Conservation (phyloP, 2,888 invertebrate species). For the Carabus problematicus region DNA sequence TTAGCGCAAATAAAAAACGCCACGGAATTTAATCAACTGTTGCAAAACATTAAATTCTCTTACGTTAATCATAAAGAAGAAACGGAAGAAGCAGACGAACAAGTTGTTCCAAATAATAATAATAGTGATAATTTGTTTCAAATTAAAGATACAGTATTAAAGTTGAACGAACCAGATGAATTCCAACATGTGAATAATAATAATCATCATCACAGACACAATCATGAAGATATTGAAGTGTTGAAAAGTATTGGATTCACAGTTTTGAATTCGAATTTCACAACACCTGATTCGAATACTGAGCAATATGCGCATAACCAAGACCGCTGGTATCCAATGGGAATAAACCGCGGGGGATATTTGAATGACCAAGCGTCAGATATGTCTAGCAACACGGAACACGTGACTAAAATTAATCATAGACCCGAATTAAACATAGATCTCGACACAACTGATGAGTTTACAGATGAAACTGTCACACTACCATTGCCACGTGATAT, state of each 20-base stretch:
- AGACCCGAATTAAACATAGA: constrained; percentile 1
- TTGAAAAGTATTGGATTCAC: constrained; percentile 31
- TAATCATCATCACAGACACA: not conserved
- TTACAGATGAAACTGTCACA: constrained; percentile 14
- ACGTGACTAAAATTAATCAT: not conserved
- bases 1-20: constrained; percentile 18
- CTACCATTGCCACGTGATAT: constrained; percentile 23
- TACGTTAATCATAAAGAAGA: not conserved
- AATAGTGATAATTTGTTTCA: not conserved
- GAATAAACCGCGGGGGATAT: not conserved
- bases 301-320: no score
- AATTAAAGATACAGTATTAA: not conserved
- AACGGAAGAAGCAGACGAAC: not conserved
- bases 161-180: constrained; percentile 12
- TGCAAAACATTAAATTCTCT: constrained; percentile 10
- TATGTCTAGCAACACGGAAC: not conserved
- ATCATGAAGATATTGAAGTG: not conserved
- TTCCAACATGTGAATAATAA: no score
- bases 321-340: constrained; percentile 27
- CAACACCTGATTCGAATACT: not conserved
- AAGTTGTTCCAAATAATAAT: not conserved
- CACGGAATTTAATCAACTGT: constrained; percentile 22
- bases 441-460: not conserved
- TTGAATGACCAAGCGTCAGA: no score
- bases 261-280: constrained; percentile 22